Evolutionary conservation across 2,113 vertebrate genomes (phyloP), one percentile per base, ranked within the genome.

Genomic region (Dendrocopos noguchii): DNA sequence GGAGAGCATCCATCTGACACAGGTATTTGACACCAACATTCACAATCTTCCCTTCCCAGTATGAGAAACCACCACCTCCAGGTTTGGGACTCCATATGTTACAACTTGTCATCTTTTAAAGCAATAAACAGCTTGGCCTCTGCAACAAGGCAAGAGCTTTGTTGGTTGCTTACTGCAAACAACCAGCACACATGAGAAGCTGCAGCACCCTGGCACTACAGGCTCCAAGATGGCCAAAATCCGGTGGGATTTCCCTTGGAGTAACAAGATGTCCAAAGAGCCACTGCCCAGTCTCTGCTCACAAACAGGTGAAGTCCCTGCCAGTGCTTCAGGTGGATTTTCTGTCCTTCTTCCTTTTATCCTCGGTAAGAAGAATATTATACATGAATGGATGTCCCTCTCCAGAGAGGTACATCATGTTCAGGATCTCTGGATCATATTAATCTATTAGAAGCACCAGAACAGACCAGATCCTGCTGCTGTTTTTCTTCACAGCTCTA

Each of bases 391-490:
- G n/a, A 11, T 9, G 31, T 33, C 12, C 42, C 42, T 21, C 75
- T 67, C 67, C 22, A 31, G 36, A 28, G 42, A 64, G 1, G 1
- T 5, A n/a, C 36, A 27, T 16, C 27, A 16, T 4, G 21, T 21
- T 64, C 74, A 71, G 42, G 14, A 73, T 25, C 57, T 52, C 22
- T 24, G 50, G 28, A 46, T 16, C 27, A 47, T 34, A 61, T 0
- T 1, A 1, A 2, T 15, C 31, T 47, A 39, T 6, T n/a, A 10
- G 29, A 56, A 28, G 13, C 3, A 28, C 46, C 2, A 1, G 5
- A 21, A 19, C 31, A 29, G 2, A 22, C 11, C 71, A 25, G 34
- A 19, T 24, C 46, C 66, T 73, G 68, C 77, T 61, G 73, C 50
- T 55, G 44, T 4, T 60, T 8, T 31, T n/a, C 52, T 36, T 36